phyloP scores from a whole-genome alignment of 1,140 invertebrate species.

The Leptopilina clavipes region DNA sequence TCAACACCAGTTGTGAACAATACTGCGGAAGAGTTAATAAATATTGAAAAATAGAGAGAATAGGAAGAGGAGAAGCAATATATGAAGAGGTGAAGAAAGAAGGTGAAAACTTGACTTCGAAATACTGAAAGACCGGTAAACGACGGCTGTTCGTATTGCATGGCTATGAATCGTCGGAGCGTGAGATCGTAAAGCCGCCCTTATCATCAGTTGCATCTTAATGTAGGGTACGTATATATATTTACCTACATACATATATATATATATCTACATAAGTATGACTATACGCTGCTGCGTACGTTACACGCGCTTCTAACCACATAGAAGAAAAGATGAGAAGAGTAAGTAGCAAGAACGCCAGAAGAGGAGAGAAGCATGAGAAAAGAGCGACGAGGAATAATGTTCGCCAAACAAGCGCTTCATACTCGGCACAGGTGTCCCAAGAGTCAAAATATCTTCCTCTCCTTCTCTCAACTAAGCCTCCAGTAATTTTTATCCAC shows the following conservation, averaged over 20 bases:
- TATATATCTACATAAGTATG: slow-evolving; percentile 63
- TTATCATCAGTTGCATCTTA: slow-evolving; percentile 74
- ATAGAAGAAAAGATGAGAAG: slow-evolving; percentile 44
- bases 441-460: slow-evolving; percentile 59
- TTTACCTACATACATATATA: slow-evolving; percentile 53
- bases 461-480: slow-evolving; percentile 53
- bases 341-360: slow-evolving; percentile 2
- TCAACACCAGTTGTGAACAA: not conserved
- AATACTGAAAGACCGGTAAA: slow-evolving; percentile 66
- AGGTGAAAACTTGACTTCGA: slow-evolving; percentile 34
- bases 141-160: slow-evolving; percentile 68
- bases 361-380: slow-evolving; percentile 2
- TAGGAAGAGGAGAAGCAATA: slow-evolving; percentile 5
- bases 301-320: slow-evolving; percentile 51
- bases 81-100: slow-evolving; percentile 33
- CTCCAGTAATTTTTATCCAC: slow-evolving; percentile 53
- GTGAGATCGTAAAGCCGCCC: slow-evolving; percentile 74
- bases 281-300: slow-evolving; percentile 54
- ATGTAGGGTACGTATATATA: slow-evolving; percentile 69
- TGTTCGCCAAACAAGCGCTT: slow-evolving; percentile 14
- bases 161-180: slow-evolving; percentile 73
- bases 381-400: not conserved
- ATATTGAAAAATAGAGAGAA: slow-evolving; percentile 29
- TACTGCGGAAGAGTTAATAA: slow-evolving; percentile 9
- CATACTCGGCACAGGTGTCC: slow-evolving; percentile 55